Percentiles rank a stretch among this genome's conserved stretches.
These are phyloP conservation scores for Cordilura impudica DNA, from an alignment of 2,888 invertebrate genomes.

Conservation along the genomic window DNA sequence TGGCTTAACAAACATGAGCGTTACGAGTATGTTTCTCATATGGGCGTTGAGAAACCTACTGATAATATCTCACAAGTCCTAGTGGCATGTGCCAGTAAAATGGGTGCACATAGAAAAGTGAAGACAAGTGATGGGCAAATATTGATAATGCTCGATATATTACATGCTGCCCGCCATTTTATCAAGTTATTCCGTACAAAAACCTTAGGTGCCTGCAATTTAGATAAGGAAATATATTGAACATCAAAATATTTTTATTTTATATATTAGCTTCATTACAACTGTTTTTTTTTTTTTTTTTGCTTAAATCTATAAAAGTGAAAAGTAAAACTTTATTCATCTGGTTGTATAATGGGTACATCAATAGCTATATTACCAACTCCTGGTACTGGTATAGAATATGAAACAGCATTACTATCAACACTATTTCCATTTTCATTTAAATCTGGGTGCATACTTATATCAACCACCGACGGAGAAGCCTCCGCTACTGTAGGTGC, in stretches of 20 bases:
- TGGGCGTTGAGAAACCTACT: slow-evolving; percentile 83
- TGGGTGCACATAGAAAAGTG: slow-evolving; percentile 78
- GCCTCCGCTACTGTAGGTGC: slow-evolving; percentile 27
- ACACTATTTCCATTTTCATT: slow-evolving; percentile 54
- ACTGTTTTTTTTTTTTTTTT: slow-evolving; percentile 8
- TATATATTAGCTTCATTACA: neutral
- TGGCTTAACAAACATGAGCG: slow-evolving; percentile 88
- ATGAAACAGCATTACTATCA: slow-evolving; percentile 70
- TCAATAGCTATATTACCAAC: slow-evolving; percentile 74
- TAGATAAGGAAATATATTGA: slow-evolving; percentile 79
- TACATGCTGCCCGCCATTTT: slow-evolving; percentile 83
- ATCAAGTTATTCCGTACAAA: slow-evolving; percentile 86
- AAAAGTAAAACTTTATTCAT: slow-evolving; percentile 15
- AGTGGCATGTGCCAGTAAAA: slow-evolving; percentile 79
- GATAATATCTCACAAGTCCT: slow-evolving; percentile 87
- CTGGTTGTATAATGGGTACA: slow-evolving; percentile 69
- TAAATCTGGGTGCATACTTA: slow-evolving; percentile 38
- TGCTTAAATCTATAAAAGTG: neutral
- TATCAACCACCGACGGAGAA: slow-evolving; percentile 39
- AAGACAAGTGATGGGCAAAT: slow-evolving; percentile 80
- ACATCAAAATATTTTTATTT: neutral
- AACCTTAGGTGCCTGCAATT: slow-evolving; percentile 83
- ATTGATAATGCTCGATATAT: slow-evolving; percentile 83
- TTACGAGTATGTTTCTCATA: slow-evolving; percentile 81
- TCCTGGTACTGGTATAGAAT: slow-evolving; percentile 74